Conservation (phyloP, 1,140 invertebrate species). For the Solen grandis region DNA sequence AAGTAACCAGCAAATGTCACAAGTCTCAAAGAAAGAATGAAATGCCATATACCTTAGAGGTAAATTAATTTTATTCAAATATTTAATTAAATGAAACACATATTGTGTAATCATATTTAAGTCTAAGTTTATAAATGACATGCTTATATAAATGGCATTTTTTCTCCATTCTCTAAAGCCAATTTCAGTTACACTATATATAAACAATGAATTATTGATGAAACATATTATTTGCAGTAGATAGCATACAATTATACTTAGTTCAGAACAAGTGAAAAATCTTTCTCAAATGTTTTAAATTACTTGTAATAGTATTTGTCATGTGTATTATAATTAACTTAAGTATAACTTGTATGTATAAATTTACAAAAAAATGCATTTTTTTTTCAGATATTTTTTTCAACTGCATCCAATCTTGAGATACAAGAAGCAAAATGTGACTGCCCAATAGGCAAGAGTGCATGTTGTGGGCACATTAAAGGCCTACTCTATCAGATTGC, state of each 20-base stretch:
- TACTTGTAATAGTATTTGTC: neutral
- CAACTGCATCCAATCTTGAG: neutral
- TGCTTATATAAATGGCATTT: neutral
- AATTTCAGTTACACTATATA: too few relatives aligned
- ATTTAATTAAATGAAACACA: too few relatives aligned
- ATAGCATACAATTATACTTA: neutral
- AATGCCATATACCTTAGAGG: too few relatives aligned
- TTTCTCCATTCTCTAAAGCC: too few relatives aligned
- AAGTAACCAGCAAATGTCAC: too few relatives aligned
- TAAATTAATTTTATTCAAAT: neutral
- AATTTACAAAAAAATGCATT: neutral
- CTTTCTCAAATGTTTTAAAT: neutral
- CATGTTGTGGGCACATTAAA: constrained; percentile 30
- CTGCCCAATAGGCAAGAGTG: constrained; percentile 46
- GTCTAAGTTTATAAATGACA: too few relatives aligned
- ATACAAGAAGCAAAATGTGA: constrained; percentile 8
- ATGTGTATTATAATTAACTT: neutral
- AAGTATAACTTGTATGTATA: neutral
- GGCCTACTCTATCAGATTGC: constrained; percentile 36
- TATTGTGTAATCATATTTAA: too few relatives aligned
- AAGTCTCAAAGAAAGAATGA: too few relatives aligned
- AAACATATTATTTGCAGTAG: neutral
- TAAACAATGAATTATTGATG: neutral
- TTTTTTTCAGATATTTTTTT: neutral
- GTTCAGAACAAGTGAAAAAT: neutral